Evolutionary conservation across 2,113 vertebrate genomes (phyloP).

Genomic region (Callopanchax toddi): DNA sequence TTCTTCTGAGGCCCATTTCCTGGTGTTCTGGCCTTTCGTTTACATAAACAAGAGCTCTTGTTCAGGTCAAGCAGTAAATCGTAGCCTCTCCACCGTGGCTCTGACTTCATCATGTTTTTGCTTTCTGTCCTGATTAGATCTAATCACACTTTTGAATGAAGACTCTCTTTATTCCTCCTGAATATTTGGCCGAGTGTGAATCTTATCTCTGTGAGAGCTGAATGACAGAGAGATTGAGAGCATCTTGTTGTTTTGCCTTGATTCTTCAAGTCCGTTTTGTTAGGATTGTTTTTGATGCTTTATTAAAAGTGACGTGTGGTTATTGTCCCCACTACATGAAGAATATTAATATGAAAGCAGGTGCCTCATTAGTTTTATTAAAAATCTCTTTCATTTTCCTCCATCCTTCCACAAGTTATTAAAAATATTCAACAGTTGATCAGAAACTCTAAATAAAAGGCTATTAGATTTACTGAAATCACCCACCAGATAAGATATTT

Average conservation of each 20-base stretch:
- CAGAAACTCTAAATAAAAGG: too few species aligned
- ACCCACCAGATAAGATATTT: too few species aligned
- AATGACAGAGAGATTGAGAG: slow-evolving; percentile 1
- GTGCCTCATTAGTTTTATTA: too few species aligned
- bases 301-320: too few species aligned
- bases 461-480: too few species aligned
- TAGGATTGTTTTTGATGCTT: not conserved
- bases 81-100: not conserved
- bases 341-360: too few species aligned
- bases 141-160: not conserved
- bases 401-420: too few species aligned
- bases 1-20: too few species aligned
- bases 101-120: slow-evolving; percentile 8
- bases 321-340: too few species aligned
- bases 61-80: slow-evolving; percentile 3
- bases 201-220: slow-evolving; percentile 7
- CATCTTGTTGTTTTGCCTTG: slow-evolving; percentile 2
- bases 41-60: not conserved
- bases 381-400: too few species aligned
- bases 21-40: slow-evolving; percentile 3
- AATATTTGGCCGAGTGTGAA: slow-evolving; percentile 9
- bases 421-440: too few species aligned
- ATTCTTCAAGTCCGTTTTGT: not conserved
- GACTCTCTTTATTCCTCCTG: not conserved
- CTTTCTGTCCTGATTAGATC: slow-evolving; percentile 1